Evolutionary conservation across 2,888 invertebrate species (phyloP).

Genomic region (Octonoba sinensis): DNA sequence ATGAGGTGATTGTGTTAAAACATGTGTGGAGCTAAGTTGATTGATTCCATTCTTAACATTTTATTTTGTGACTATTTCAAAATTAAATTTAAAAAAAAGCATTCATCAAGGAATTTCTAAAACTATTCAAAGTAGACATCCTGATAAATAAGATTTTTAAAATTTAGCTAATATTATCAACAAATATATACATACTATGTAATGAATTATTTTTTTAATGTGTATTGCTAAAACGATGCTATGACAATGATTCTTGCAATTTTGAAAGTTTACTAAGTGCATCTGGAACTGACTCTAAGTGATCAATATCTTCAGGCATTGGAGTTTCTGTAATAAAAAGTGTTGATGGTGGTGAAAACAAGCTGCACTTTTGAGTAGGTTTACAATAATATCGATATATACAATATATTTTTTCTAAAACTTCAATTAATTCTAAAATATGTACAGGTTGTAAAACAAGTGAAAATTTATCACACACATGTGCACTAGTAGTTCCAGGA

Average conservation of each 20-base stretch:
- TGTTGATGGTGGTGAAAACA: slow-evolving; percentile 40
- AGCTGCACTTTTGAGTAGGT: slow-evolving; percentile 19
- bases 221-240: too few species aligned
- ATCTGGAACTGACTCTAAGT: slow-evolving; percentile 45
- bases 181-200: too few species aligned
- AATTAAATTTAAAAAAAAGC: too few species aligned
- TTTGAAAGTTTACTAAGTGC: slow-evolving; percentile 38
- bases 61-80: too few species aligned
- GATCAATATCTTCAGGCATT: slow-evolving; percentile 26
- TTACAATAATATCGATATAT: slow-evolving; percentile 72
- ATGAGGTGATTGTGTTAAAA: too few species aligned
- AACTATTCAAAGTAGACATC: too few species aligned
- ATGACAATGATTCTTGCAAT: slow-evolving; percentile 7
- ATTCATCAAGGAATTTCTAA: too few species aligned
- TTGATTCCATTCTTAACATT: too few species aligned
- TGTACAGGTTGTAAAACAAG: slow-evolving; percentile 79
- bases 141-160: too few species aligned
- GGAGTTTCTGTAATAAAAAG: slow-evolving; percentile 22
- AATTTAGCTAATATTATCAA: too few species aligned
- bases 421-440: slow-evolving; percentile 76
- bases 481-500: slow-evolving; percentile 76
- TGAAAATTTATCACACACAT: slow-evolving; percentile 76
- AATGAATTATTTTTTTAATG: too few species aligned
- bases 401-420: slow-evolving; percentile 76
- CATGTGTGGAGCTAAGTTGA: too few species aligned